Conservation (phyloP, 1,140 invertebrate species). For the Zeugodacus cucurbitae region DNA sequence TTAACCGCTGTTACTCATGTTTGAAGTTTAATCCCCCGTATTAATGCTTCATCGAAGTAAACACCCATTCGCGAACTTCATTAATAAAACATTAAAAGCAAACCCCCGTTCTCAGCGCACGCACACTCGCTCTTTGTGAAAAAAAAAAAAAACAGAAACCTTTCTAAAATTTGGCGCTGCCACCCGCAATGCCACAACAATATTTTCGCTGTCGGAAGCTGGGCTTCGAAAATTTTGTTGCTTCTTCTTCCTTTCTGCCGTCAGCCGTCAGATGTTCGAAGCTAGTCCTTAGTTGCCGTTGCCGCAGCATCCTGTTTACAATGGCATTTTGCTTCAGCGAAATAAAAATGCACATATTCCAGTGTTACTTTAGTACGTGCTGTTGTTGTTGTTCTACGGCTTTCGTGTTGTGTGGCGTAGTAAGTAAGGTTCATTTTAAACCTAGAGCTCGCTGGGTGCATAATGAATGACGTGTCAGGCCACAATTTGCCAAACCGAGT, state of each 20-base stretch:
- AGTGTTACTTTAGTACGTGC: background rate
- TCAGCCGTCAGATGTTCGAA: background rate
- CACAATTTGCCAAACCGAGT: background rate
- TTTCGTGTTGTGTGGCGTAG: background rate
- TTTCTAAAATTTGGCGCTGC: background rate
- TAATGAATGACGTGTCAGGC: constrained; percentile 19
- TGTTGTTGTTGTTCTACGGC: background rate
- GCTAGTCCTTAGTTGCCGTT: background rate
- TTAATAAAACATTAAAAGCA: no score
- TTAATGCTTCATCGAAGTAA: no score
- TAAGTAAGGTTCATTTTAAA: background rate
- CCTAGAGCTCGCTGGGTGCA: background rate
- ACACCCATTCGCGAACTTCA: no score
- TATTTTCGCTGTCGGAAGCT: background rate
- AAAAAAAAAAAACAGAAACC: background rate
- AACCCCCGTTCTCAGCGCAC: no score
- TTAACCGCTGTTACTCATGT: no score
- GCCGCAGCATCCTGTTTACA: constrained; percentile 17
- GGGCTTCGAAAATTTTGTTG: background rate
- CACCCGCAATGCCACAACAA: background rate
- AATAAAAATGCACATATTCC: background rate
- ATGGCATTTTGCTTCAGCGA: background rate
- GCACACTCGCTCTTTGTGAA: background rate
- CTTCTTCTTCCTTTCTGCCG: background rate
- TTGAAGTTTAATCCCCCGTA: no score